A percentile compares a stretch with the other conserved stretches of the same genome.
Evolutionary conservation across 2,888 invertebrate species (phyloP).

Genomic region (Hemithea aestivaria): DNA sequence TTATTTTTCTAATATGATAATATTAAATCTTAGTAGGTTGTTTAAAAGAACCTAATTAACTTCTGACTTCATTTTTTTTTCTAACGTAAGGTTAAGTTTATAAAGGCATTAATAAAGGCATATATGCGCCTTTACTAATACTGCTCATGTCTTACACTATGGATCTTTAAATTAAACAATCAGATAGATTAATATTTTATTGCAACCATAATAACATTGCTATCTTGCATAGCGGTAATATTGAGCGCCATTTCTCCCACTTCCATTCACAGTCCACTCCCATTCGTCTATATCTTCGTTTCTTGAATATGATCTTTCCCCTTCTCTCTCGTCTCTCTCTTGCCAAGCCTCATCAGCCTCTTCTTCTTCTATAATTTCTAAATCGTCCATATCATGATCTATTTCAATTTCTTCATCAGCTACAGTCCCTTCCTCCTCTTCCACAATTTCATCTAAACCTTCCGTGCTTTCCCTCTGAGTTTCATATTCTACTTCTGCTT

Average conservation of each 20-base stretch:
- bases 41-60: too few species aligned
- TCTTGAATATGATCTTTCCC: conserved; percentile 41
- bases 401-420: conserved; percentile 42
- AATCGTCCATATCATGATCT: conserved; percentile 49
- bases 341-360: conserved; percentile 57
- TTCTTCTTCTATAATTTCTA: conserved; percentile 65
- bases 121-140: too few species aligned
- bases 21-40: too few species aligned
- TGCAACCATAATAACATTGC: conserved; percentile 41
- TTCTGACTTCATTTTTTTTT: too few species aligned
- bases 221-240: conserved; percentile 63
- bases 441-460: conserved; percentile 63
- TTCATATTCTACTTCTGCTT: conserved; percentile 66
- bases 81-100: too few species aligned
- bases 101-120: too few species aligned
- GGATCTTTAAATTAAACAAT: conserved; percentile 6
- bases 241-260: conserved; percentile 57
- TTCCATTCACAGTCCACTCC: conserved; percentile 61
- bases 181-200: conserved; percentile 30
- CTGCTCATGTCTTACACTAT: too few species aligned
- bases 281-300: conserved; percentile 70
- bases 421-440: conserved; percentile 66
- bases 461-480: conserved; percentile 55
- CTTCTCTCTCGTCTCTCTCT: conserved; percentile 50
- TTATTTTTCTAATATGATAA: too few species aligned